Percentiles rank a stretch among this genome's conserved stretches.
phyloP scores from a whole-genome alignment of 2,797 vertebrate species.

The Macropus fuliginosus region DNA sequence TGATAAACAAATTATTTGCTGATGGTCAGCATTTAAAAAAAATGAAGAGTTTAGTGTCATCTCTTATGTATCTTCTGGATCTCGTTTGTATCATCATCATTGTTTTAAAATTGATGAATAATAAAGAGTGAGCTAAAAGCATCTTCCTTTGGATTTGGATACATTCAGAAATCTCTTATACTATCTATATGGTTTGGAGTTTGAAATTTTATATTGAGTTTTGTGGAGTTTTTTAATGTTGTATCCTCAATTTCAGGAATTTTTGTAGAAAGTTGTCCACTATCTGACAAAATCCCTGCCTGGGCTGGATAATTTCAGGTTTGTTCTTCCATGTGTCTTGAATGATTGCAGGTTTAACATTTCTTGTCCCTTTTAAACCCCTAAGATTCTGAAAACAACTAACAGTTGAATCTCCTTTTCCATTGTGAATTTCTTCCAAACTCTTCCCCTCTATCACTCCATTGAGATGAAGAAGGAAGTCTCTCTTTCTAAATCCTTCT shows the following conservation, averaged over 20 bases:
- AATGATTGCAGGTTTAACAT: neutral
- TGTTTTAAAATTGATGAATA: conserved; percentile 15
- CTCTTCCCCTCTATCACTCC: neutral
- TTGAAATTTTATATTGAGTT: neutral
- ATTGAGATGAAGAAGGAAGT: neutral
- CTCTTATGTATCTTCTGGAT: neutral
- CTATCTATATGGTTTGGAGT: neutral
- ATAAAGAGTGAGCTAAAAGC: neutral
- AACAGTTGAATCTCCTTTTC: neutral
- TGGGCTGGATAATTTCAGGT: neutral
- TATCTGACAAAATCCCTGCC: neutral
- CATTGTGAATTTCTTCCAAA: neutral
- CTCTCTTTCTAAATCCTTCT: neutral
- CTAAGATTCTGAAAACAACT: conserved; percentile 8
- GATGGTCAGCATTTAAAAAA: neutral
- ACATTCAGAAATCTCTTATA: neutral
- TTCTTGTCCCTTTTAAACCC: conserved; percentile 10
- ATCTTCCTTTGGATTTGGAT: neutral
- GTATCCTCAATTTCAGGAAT: neutral
- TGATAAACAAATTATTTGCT: neutral
- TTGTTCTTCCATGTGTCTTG: neutral
- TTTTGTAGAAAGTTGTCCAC: neutral
- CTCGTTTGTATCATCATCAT: neutral
- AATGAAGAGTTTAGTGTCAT: conserved; percentile 7
- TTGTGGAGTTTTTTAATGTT: neutral